These are phyloP conservation scores for Raja brachyura DNA, from an alignment of 2,113 vertebrate genomes.

Conservation along the genomic window DNA sequence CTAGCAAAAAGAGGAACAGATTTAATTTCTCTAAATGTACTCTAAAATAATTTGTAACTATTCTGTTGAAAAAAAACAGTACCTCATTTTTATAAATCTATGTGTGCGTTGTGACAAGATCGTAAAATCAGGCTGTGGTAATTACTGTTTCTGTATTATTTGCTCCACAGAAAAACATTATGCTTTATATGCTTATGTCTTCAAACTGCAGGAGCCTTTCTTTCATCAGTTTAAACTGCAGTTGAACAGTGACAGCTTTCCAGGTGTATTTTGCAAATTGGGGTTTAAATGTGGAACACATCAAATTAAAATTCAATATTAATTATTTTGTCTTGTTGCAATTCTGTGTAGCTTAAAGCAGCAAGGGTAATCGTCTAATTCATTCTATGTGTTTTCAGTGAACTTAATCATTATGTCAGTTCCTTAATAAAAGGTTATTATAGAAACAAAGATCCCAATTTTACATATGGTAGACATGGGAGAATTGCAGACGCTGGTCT, in stretches of 20 bases:
- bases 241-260: slow-evolving; percentile 73
- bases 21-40: not conserved
- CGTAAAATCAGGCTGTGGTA: slow-evolving; percentile 76
- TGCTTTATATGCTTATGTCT: slow-evolving; percentile 66
- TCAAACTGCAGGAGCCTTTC: slow-evolving; percentile 76
- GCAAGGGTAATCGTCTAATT: slow-evolving; percentile 91
- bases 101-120: slow-evolving; percentile 75
- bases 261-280: slow-evolving; percentile 91
- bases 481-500: slow-evolving; percentile 81
- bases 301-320: slow-evolving; percentile 98
- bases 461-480: slow-evolving; percentile 95
- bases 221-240: slow-evolving; percentile 82
- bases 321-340: slow-evolving; percentile 88
- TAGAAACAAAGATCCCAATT: slow-evolving; percentile 97
- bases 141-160: slow-evolving; percentile 77
- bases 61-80: slow-evolving; percentile 54
- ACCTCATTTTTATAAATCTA: slow-evolving; percentile 65
- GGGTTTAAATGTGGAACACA: slow-evolving; percentile 87
- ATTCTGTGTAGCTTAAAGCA: slow-evolving; percentile 78
- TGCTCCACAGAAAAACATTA: slow-evolving; percentile 68
- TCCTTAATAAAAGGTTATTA: slow-evolving; percentile 99
- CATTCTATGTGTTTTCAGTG: slow-evolving; percentile 79
- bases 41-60: slow-evolving; percentile 25
- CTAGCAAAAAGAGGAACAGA: not conserved
- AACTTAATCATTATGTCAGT: slow-evolving; percentile 99